These are phyloP conservation scores for Centropristis striata DNA, from an alignment of 2,113 vertebrate species.

Conservation along the genomic window DNA sequence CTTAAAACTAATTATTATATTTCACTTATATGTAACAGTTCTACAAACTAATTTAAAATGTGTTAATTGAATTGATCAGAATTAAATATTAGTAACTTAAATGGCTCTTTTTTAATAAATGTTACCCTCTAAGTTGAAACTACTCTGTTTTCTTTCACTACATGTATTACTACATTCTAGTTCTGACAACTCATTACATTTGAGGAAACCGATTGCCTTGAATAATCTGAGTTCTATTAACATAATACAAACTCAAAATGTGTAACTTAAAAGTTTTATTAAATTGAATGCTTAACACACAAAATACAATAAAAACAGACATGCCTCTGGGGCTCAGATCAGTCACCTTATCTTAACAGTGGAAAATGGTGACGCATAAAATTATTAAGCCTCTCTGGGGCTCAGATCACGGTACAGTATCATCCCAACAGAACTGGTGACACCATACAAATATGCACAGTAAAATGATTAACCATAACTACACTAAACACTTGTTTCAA, in stretches of 20 bases:
- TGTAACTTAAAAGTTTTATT: too few relatives aligned
- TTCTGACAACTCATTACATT: neutral
- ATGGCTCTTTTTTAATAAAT: neutral
- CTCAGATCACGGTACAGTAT: too few relatives aligned
- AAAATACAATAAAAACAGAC: neutral
- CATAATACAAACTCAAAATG: neutral
- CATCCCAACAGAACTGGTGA: too few relatives aligned
- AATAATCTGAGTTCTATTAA: neutral
- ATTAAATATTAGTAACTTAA: neutral
- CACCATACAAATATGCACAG: too few relatives aligned
- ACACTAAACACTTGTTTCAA: too few relatives aligned
- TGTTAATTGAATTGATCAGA: neutral
- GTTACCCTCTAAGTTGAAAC: too few relatives aligned
- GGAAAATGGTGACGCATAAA: neutral
- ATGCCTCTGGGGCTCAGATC: too few relatives aligned
- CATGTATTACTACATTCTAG: neutral
- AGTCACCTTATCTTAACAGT: too few relatives aligned
- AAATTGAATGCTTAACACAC: neutral
- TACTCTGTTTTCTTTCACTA: neutral
- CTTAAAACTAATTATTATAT: neutral
- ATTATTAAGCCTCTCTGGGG: too few relatives aligned
- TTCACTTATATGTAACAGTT: neutral
- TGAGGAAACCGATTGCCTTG: neutral
- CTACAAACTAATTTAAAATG: neutral
- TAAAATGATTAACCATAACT: too few relatives aligned